A percentile compares a stretch with the other conserved stretches of the same genome.
Evolutionary conservation across 2,797 vertebrate genomes (phyloP).

Genomic region (Acipenser transmontanus): DNA sequence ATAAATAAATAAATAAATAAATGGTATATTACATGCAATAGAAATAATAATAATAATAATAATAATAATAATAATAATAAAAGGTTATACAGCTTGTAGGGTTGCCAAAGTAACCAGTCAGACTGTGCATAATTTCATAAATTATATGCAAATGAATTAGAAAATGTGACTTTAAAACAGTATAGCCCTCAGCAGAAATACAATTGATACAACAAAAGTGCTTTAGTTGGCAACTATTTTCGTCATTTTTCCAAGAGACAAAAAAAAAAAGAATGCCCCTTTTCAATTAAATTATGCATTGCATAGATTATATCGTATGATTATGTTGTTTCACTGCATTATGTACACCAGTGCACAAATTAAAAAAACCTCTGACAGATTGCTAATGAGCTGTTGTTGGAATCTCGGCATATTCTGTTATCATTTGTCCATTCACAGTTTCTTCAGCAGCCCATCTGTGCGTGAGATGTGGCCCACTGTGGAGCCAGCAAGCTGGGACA

Average conservation of each 20-base stretch:
- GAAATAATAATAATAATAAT: constrained; percentile 60
- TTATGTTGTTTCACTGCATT: constrained; percentile 44
- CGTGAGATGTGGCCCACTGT: constrained; percentile 23
- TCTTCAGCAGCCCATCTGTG: constrained; percentile 69
- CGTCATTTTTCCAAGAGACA: constrained; percentile 14
- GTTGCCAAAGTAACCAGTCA: constrained; percentile 28
- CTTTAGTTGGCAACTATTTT: constrained; percentile 29
- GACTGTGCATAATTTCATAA: constrained; percentile 20
- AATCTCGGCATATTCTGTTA: constrained; percentile 64
- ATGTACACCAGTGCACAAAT: constrained; percentile 49
- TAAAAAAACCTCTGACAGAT: constrained; percentile 66
- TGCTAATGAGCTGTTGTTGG: constrained; percentile 76
- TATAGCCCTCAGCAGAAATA: constrained; percentile 22
- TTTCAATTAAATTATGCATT: constrained; percentile 36
- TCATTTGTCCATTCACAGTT: constrained; percentile 73
- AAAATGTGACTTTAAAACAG: constrained; percentile 28
- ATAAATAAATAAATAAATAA: constrained; percentile 23
- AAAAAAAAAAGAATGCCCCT: constrained; percentile 30
- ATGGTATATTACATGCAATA: constrained; percentile 64
- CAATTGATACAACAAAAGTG: constrained; percentile 24
- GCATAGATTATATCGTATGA: constrained; percentile 24
- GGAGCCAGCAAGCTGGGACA: constrained; percentile 40
- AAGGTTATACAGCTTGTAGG: constrained; percentile 47
- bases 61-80: no score
- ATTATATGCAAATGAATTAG: constrained; percentile 16